These are phyloP conservation scores for Rhegmatorhina hoffmannsi DNA, from an alignment of 2,113 vertebrate species.

Conservation along the genomic window DNA sequence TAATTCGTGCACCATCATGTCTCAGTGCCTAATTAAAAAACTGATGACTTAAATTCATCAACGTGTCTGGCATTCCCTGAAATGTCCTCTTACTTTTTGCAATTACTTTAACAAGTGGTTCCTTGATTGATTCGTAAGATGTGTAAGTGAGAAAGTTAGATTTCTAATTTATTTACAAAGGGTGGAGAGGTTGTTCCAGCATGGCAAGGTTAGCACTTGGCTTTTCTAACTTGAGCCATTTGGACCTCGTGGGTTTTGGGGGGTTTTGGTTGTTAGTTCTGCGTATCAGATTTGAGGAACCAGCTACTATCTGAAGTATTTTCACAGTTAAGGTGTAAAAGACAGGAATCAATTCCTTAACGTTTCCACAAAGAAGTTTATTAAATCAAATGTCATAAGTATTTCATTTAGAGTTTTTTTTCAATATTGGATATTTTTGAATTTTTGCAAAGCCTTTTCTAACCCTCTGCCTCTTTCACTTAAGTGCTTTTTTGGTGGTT, in stretches of 20 bases:
- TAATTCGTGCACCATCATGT: neutral
- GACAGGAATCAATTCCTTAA: neutral
- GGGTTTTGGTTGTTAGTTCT: neutral
- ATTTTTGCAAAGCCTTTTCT: neutral
- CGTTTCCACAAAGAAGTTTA: neutral
- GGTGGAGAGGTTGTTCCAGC: neutral
- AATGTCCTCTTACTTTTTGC: neutral
- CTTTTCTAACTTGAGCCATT: neutral
- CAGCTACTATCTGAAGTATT: neutral
- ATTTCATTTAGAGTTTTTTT: neutral
- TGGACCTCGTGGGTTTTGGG: rapidly evolving
- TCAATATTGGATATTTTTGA: neutral
- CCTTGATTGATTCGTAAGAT: neutral
- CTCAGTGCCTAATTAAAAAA: conserved; percentile 17
- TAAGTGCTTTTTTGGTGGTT: neutral
- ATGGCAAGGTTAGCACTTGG: neutral
- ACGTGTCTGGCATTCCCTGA: neutral
- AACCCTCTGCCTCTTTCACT: neutral
- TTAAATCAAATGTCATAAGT: neutral
- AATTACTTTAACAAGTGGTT: neutral
- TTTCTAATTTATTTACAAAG: neutral
- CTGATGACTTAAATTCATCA: neutral
- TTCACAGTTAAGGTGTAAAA: neutral
- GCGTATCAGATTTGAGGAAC: neutral
- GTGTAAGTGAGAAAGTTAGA: neutral